Percentiles rank a stretch among this genome's conserved stretches.
Conservation (phyloP, 2,888 invertebrate species). For the Scaptomyza parva region DNA sequence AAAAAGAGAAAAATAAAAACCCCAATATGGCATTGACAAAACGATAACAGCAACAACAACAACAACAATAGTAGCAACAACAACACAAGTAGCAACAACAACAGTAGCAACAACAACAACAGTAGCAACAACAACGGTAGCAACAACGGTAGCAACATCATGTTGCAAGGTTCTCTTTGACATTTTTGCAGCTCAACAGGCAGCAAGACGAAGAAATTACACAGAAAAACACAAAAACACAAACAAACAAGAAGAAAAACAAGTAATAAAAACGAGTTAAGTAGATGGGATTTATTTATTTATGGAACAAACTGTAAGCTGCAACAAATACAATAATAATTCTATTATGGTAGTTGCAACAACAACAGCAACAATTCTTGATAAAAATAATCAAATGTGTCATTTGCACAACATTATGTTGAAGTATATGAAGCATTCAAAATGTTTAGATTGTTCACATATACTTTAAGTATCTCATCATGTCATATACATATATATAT, state of each 20-base stretch:
- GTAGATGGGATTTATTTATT: neutral
- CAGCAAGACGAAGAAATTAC: neutral
- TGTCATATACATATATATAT: too few species aligned
- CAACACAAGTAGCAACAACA: slow-evolving; percentile 5
- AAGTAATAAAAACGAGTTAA: too few species aligned
- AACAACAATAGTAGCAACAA: slow-evolving; percentile 5
- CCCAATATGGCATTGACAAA: slow-evolving; percentile 44
- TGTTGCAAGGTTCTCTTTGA: slow-evolving; percentile 11
- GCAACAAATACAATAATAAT: too few species aligned
- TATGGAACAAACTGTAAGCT: neutral
- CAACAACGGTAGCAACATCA: slow-evolving; percentile 3
- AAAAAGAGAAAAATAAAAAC: neutral
- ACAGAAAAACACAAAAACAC: neutral
- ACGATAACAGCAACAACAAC: slow-evolving; percentile 10
- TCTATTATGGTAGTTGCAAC: neutral
- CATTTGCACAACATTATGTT: too few species aligned
- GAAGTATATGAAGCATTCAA: too few species aligned
- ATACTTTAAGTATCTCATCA: too few species aligned
- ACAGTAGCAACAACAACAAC: slow-evolving; percentile 11
- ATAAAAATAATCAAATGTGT: too few species aligned
- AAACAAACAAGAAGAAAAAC: too few species aligned
- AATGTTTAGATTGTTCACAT: too few species aligned
- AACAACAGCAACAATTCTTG: too few species aligned
- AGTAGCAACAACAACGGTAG: slow-evolving; percentile 6
- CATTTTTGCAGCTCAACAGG: slow-evolving; percentile 7